A percentile compares a stretch with the other conserved stretches of the same genome.
phyloP scores from a whole-genome alignment of 2,888 invertebrate species.

The Diaphora mendica region DNA sequence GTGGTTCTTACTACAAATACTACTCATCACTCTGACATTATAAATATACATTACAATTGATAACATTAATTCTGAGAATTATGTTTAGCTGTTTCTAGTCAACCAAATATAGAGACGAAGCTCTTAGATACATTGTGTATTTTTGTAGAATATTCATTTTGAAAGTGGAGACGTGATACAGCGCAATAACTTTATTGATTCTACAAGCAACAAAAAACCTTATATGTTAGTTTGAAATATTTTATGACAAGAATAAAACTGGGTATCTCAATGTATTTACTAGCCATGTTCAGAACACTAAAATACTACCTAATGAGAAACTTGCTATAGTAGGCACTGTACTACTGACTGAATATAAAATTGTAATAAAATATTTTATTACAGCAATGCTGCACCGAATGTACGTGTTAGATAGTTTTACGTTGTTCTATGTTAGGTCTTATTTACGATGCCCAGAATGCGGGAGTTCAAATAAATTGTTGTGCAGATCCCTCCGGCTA shows the following conservation, averaged over 20 bases:
- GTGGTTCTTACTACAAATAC: slow-evolving; percentile 1
- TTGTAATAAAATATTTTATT: slow-evolving; percentile 57
- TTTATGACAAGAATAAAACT: slow-evolving; percentile 42
- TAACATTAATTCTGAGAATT: slow-evolving; percentile 30
- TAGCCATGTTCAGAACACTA: slow-evolving; percentile 23
- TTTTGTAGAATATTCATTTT: background rate
- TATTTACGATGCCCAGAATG: slow-evolving; percentile 62
- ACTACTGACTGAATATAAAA: slow-evolving; percentile 50
- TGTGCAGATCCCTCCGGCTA: slow-evolving; percentile 66
- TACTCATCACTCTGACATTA: background rate
- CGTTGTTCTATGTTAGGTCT: slow-evolving; percentile 55
- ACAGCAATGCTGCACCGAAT: slow-evolving; percentile 49
- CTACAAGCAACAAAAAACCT: slow-evolving; percentile 20
- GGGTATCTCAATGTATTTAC: slow-evolving; percentile 26
- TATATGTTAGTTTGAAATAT: slow-evolving; percentile 24
- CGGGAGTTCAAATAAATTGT: slow-evolving; percentile 71
- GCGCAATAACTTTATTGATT: background rate
- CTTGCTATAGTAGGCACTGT: slow-evolving; percentile 38
- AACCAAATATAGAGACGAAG: background rate
- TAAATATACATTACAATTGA: slow-evolving; percentile 10
- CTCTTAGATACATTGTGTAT: background rate
- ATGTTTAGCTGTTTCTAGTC: background rate
- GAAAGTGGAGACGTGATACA: background rate
- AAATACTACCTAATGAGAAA: slow-evolving; percentile 48
- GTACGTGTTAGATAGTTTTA: slow-evolving; percentile 51